Base-by-base conservation (phyloP, 2,113 vertebrate genomes). In the Tympanuchus pallidicinctus region DNA sequence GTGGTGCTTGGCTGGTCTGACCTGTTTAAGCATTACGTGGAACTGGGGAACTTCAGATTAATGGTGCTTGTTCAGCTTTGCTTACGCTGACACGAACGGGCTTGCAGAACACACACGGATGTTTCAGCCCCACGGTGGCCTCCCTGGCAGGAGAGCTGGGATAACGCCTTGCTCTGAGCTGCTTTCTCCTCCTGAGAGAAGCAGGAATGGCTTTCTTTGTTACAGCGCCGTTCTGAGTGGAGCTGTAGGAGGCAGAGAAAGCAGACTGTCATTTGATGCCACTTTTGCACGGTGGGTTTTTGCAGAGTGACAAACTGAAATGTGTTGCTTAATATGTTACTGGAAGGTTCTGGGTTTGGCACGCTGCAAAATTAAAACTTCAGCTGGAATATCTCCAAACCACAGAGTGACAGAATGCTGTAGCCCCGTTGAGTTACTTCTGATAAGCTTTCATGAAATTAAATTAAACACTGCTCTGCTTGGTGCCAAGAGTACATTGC, bases 131-230 rank as follows among this genome's bases (percentile, higher is more conserved):
- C 25, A 36, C 19, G 2, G 24, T 36, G 45, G 24, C 45, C n/a
- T 17, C 15, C 34, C 42, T 42, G 70, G 36, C 10, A 25, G 56
- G 38, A 45, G 32, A 8, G 25, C 61, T 54, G 47, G 60, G 45
- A 27, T 32, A 40, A 15, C n/a, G 54, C n/a, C 12, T 21, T 40
- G 60, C 47, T 21, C 34, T 36, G 47, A 28, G 21, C 14, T 48
- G 18, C 38, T 48, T 38, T 21, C 34, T 75, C 47, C 72, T 43
- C 28, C 73, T 22, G 73, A 43, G 72, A 34, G 72, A 60, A 34
- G 11, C n/a, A 52, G 38, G 11, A 15, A 17, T 30, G 28, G 16
- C 40, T 8, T 5, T 22, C 7, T 34, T 15, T 14, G 0, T 3
- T 54, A 5, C 16, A 54, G 6, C 20, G 8, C 25, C 42, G 25